Conservation (phyloP, 2,797 vertebrate genomes). For the Anas bahamensis region DNA sequence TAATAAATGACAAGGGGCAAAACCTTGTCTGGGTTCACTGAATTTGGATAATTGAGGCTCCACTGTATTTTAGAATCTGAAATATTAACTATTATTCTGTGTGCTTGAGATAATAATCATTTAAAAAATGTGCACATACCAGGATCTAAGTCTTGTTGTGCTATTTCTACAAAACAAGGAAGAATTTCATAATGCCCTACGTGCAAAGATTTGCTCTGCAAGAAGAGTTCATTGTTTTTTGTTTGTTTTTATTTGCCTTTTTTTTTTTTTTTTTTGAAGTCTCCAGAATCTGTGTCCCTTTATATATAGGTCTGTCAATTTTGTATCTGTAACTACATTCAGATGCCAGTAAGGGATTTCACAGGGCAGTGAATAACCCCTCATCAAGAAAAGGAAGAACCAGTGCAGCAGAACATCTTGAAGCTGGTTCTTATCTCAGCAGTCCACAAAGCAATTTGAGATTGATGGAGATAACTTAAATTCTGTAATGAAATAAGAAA, state of each 20-base stretch:
- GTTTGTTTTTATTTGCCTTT: not conserved
- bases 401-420: not conserved
- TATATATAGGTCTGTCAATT: not conserved
- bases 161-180: not conserved
- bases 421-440: constrained; percentile 8
- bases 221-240: not conserved
- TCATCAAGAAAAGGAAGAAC: not conserved
- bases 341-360: constrained; percentile 14
- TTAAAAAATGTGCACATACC: not conserved
- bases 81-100: constrained; percentile 62
- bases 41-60: constrained; percentile 67
- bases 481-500: constrained; percentile 6
- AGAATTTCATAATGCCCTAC: not conserved
- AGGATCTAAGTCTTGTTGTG: not conserved
- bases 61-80: constrained; percentile 65
- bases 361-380: not conserved
- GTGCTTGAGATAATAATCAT: constrained; percentile 36
- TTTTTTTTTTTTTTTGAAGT: not conserved
- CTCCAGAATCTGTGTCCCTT: not conserved
- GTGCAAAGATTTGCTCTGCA: not conserved
- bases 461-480: constrained; percentile 12
- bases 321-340: not conserved
- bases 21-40: constrained; percentile 70
- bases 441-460: not conserved
- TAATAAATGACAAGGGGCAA: constrained; percentile 70